Evolutionary conservation across 2,113 vertebrate species (phyloP), one percentile per base, ranked within the genome.

Genomic region (Entomyzon cyanotis): DNA sequence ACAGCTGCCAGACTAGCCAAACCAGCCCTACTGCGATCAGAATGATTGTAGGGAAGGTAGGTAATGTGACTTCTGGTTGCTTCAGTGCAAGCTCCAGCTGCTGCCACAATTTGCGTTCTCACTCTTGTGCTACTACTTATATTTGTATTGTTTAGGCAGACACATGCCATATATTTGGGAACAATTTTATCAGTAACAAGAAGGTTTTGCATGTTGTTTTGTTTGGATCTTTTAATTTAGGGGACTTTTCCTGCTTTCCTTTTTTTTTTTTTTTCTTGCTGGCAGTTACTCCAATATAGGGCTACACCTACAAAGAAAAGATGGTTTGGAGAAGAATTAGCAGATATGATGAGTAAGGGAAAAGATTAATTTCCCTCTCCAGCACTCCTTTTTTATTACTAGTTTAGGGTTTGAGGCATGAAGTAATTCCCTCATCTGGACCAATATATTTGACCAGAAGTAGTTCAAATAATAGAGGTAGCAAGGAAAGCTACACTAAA

Each of bases 381-480:
- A 70, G 35, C 64, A 84, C 10, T 71, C 44, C 35, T 60, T 71
- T 73, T 68, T 92, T 94, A 94, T 96, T 93, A 84, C 16, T 89
- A 73, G 49, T 95, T 89, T 65, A 95, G 67, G 21, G 44, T 75
- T 89, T 92, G 77, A 95, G 60, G 56, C 60, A 90, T 84, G 64
- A 94, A 88, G 78, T 77, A 94, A 97, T 94, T 94, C 87, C 60
- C 84, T 92, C 69, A 76, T 50, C 88, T 91, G 69, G 76, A 87
- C 86, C 5, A 5, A 87, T 42, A 82, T 53, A 92, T 89, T 93
- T 86, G 80, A 53, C 73, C 73, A 95, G 64, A 85, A 92, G 68
- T 89, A 88, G 73, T 37, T 94, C 60, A 86, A 95, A 86, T 93
- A 83, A 92, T 44, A 86, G 42, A 84, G 37, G 31, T 12, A 52